Base-by-base conservation (phyloP, 1,140 invertebrate genomes). In the Artemia franciscana region DNA sequence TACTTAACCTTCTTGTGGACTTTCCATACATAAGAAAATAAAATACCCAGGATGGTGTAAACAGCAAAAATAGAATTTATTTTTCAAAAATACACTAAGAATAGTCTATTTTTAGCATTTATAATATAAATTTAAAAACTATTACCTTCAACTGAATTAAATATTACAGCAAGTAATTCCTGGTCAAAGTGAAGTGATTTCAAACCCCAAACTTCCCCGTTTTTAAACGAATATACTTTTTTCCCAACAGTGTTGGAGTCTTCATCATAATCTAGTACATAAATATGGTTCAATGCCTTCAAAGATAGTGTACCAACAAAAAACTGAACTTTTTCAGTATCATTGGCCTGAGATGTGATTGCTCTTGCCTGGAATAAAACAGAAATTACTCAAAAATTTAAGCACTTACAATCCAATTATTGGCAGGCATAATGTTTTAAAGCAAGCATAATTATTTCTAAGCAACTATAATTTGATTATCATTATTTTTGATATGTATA, bases 291-390 rank as follows among this genome's bases (percentile, higher is more conserved):
- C 63, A 86, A 82, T 5, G 78, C 78, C 70, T 88, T 86, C 2
- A 95, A 72, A 3, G 90, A 93, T 69, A 95, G 91, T 2, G 93
- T 96, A 26, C 91, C 93, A 60, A 95, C 88, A 18, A 95, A 76
- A 73, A 96, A 97, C 68, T 86, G 75, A 5, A 93, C 84, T 60
- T 84, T 80, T 72, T 94, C 90, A 63, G 80, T 83, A 70, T 95
- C 91, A 18, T 83, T 87, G 61, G 82, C 77, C 72, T 91, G 87
- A 0, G 89, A 82, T 18, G 86, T 83, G 26, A 97, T 71, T 12
- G 89, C 84, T 70, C 91, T 77, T 4, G 89, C 86, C 87, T 95
- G 69, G 58, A 80, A 80, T n/a, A n/a, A n/a, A n/a, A n/a, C n/a
- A n/a, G n/a, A n/a, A n/a, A n/a, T n/a, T n/a, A n/a, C n/a, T n/a